A percentile compares a stretch with the other conserved stretches of the same genome.
phyloP scores from a whole-genome alignment of 2,797 vertebrate genomes.

The Arrhamphus sclerolepis region DNA sequence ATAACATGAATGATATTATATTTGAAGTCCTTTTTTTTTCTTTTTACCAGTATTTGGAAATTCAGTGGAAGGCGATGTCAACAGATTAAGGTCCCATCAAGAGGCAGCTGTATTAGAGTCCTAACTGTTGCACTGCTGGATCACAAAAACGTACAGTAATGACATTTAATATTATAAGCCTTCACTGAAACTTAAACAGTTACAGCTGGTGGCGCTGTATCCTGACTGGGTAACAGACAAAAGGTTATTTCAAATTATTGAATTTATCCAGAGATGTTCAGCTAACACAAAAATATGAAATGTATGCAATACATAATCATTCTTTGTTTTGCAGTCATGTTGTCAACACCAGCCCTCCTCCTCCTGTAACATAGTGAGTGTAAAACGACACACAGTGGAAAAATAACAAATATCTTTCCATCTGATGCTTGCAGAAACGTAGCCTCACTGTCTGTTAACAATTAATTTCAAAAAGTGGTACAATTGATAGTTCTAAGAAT shows the following conservation, averaged over 20 bases:
- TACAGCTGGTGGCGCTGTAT: constrained; percentile 16
- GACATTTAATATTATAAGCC: constrained; percentile 17
- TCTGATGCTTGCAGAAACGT: not conserved
- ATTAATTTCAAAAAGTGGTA: not conserved
- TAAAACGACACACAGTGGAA: not conserved
- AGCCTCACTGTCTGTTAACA: not conserved
- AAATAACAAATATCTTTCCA: not conserved
- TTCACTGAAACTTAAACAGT: constrained; percentile 3
- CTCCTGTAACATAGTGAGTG: not conserved
- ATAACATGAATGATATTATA: constrained; percentile 1
- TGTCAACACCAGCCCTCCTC: constrained; percentile 12
- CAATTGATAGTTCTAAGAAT: constrained; percentile 6
- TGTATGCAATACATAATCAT: constrained; percentile 1
- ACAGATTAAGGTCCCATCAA: constrained; percentile 21
- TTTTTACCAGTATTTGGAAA: constrained; percentile 17
- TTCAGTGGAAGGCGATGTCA: not conserved
- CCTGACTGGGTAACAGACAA: constrained; percentile 23
- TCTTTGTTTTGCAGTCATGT: not conserved
- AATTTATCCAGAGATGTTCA: constrained; percentile 18
- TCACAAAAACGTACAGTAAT: constrained; percentile 27
- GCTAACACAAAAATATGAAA: constrained; percentile 5
- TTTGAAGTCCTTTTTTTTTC: too few relatives aligned
- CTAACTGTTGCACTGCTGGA: constrained; percentile 12
- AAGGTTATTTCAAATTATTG: constrained; percentile 19
- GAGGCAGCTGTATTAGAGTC: constrained; percentile 24